Conservation (phyloP, 2,888 invertebrate species). For the Drepanosiphum platanoidis region DNA sequence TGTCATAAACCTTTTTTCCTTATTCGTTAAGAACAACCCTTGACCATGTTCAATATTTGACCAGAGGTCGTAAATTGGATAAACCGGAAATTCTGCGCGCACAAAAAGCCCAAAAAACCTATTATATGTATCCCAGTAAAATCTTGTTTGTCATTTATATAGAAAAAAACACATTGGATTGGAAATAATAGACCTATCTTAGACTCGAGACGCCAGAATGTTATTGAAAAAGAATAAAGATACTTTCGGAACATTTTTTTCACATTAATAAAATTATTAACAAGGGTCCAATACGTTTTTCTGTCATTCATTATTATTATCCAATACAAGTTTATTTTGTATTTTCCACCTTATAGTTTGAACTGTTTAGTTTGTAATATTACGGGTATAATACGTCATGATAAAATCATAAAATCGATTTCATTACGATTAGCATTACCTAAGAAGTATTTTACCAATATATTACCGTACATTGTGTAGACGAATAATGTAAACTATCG, state of each 20-base stretch:
- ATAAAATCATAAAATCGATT: too few relatives aligned
- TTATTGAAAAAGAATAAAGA: background rate
- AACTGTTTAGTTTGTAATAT: too few relatives aligned
- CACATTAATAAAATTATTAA: background rate
- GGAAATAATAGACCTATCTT: conserved; percentile 10
- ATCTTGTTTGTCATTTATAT: conserved; percentile 13
- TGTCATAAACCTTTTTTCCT: conserved; percentile 48
- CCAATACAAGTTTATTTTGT: too few relatives aligned
- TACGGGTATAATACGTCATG: too few relatives aligned
- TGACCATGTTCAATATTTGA: conserved; percentile 44
- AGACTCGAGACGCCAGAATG: background rate
- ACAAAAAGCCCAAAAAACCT: conserved; percentile 37
- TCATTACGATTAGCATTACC: too few relatives aligned
- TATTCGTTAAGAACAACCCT: conserved; percentile 37
- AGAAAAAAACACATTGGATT: background rate
- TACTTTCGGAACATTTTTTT: background rate
- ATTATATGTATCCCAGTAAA: background rate
- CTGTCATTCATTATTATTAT: too few relatives aligned
- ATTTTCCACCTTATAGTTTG: too few relatives aligned
- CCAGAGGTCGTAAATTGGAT: conserved; percentile 47
- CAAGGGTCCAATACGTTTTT: background rate
- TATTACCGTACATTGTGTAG: too few relatives aligned
- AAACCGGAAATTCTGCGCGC: conserved; percentile 18
- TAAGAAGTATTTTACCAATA: too few relatives aligned
- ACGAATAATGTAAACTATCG: too few relatives aligned